Evolutionary conservation across 92 coral and sea anemone genomes (phyloP), one percentile per base, ranked within the genome.

Genomic region (Galaxea fascicularis): DNA sequence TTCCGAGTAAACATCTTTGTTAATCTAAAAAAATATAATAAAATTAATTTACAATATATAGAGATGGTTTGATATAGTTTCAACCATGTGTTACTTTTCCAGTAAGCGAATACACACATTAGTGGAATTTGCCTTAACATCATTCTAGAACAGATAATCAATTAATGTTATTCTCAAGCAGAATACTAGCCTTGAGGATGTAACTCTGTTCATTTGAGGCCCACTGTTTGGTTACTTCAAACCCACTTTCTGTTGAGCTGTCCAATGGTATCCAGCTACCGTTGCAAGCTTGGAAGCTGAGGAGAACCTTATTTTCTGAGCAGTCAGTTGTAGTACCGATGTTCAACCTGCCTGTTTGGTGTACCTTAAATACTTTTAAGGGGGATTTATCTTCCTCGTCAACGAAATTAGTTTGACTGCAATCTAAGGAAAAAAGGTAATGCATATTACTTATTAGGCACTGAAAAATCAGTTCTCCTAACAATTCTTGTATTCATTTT

Each of bases 251-350:
- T 4, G 47, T 7, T 0, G 18, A 17, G 45, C 22, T 29, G 26
- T 18, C 25, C 49, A 27, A 47, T 63, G 64, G 28, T 27, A 0
- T 18, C 64, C 62, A 74, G 16, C 17, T 8, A 27, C 64, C 49
- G 18, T 74, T 17, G 46, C 78, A 53, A 26, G 26, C 78, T 53
- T 74, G 78, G 57, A 10, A 52, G 46, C 47, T 27, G 64, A 74
- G 11, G 41, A 18, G 25, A 8, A 27, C 65, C 3, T 13, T 7
- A 0, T 73, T 49, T 51, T 16, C 62, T 31, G 16, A 28, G 27
- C 78, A 52, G 10, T 27, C 4, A 27, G n/a, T 51, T 10, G 20
- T n/a, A 20, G 20, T 0, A 41, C 26, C 28, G 45, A 73, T 49
- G 15, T 73, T 16, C 15, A 73, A 27, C 9, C 16, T 10, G 10